These are phyloP conservation scores for Epistrophe grossulariae DNA, from an alignment of 2,888 invertebrate species.

Conservation along the genomic window DNA sequence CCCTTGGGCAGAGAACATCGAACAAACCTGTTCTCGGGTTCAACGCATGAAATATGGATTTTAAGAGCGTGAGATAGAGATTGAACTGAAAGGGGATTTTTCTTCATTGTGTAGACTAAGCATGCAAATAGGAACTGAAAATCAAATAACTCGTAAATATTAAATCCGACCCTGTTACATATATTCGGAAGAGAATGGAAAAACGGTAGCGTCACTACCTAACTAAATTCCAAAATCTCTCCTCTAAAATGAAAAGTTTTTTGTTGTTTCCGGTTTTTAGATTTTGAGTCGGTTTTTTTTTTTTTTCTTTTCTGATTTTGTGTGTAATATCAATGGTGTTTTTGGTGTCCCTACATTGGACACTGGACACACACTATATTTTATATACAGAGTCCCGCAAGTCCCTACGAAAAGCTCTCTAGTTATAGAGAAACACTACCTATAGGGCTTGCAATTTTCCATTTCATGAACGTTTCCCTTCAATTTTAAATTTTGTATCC, in stretches of 20 bases:
- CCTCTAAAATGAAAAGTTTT: conserved; percentile 35
- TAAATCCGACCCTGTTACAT: background rate
- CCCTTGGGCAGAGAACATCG: no score
- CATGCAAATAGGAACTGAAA: no score
- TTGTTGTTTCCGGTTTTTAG: conserved; percentile 57
- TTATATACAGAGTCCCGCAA: background rate
- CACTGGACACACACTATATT: conserved; percentile 21
- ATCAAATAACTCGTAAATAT: no score
- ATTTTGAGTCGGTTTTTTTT: conserved; percentile 27
- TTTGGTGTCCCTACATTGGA: conserved; percentile 29
- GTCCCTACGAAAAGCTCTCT: background rate
- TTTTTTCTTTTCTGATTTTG: conserved; percentile 10
- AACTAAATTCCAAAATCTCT: conserved; percentile 19
- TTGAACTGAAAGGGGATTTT: no score
- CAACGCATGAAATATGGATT: no score
- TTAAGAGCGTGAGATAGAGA: no score
- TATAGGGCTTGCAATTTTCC: conserved; percentile 48
- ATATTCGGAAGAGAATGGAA: background rate
- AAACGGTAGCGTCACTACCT: background rate
- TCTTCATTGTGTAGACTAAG: no score
- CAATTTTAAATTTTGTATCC: conserved; percentile 14
- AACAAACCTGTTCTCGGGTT: no score
- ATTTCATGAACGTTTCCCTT: conserved; percentile 50
- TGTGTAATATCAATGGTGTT: conserved; percentile 52
- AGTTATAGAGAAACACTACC: background rate